Base-by-base conservation (phyloP, 1,140 invertebrate genomes). In the Drosophila persimilis region DNA sequence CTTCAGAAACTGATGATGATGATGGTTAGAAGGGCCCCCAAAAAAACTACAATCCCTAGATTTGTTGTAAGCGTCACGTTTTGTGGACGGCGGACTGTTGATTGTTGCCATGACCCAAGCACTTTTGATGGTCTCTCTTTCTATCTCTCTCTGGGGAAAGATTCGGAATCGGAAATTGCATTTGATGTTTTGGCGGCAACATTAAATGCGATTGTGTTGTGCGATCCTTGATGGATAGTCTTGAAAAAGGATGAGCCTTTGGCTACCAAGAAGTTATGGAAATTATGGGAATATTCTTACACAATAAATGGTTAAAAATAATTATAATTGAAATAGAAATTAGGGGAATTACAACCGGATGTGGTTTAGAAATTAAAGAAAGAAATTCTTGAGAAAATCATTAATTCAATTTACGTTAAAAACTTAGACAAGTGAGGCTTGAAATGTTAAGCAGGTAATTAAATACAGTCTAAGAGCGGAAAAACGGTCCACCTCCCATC, bases 11-110 rank as follows among this genome's bases (percentile, higher is more conserved):
- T 45, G 46, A 63, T 64, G 31, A 47, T 64, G 20, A 35, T 67
- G 43, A 41, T 69, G 45, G 15, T 29, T 51, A 22, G 48, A 48
- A 56, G 59, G 61, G 70, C 44, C 67, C 57, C 44, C 45, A 62
- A 13, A 46, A 46, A 62, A 39, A 51, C 50, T 57, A 26, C 46
- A 85, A 85, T 85, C 81, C 81, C 81, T 71, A 20, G 63, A 55
- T 66, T 81, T 48, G 77, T 81, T 85, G 81, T 85, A 71, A 74
- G 45, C 77, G 81, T 85, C 81, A 85, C 81, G 81, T 85, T 81
- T 73, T 61, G 35, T 39, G 52, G 60, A 46, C 58, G 58, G 35
- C 11, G 50, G 60, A 46, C 55, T 67, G 24, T 56, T 53, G 52
- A 73, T 73, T 73, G 69, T 73, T 52, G 43, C 70, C 64, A 52